A percentile compares a stretch with the other conserved stretches of the same genome.
Conservation (phyloP, 1,140 invertebrate genomes). For the Bombus affinis region DNA sequence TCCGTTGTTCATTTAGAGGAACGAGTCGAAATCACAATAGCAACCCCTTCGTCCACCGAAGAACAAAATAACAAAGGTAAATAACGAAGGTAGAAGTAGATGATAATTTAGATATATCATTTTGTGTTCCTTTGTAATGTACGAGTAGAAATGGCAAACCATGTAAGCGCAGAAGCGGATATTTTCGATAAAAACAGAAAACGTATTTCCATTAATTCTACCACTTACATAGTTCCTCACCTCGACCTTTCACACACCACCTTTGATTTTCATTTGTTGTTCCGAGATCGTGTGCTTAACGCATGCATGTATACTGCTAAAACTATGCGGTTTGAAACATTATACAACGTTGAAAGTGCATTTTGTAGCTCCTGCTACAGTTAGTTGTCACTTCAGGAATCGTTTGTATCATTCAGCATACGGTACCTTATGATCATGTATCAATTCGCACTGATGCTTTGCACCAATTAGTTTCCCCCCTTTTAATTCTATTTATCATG, state of each 20-base stretch:
- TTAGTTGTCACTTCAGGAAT: slow-evolving; percentile 40
- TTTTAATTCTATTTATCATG: slow-evolving; percentile 54
- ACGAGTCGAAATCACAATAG: neutral
- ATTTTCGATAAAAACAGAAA: too few species aligned
- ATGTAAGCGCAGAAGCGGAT: neutral
- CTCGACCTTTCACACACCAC: neutral
- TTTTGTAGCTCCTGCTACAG: slow-evolving; percentile 55
- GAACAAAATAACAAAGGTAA: slow-evolving; percentile 26
- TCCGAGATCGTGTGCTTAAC: neutral
- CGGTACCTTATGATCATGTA: slow-evolving; percentile 53
- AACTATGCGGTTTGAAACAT: neutral
- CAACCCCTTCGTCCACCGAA: neutral
- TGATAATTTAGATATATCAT: neutral
- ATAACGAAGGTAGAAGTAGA: neutral
- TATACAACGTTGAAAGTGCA: slow-evolving; percentile 49
- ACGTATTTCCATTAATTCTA: too few species aligned
- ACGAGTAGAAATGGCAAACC: neutral
- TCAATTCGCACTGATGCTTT: slow-evolving; percentile 28
- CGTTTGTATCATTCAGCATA: slow-evolving; percentile 46
- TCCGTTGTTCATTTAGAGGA: slow-evolving; percentile 3
- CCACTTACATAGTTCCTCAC: neutral
- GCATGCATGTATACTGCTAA: neutral
- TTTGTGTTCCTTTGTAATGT: too few species aligned
- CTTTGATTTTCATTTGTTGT: neutral
- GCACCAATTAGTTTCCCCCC: slow-evolving; percentile 48